Base-by-base conservation (phyloP, 2,113 vertebrate genomes). In the Hiodon alosoides region DNA sequence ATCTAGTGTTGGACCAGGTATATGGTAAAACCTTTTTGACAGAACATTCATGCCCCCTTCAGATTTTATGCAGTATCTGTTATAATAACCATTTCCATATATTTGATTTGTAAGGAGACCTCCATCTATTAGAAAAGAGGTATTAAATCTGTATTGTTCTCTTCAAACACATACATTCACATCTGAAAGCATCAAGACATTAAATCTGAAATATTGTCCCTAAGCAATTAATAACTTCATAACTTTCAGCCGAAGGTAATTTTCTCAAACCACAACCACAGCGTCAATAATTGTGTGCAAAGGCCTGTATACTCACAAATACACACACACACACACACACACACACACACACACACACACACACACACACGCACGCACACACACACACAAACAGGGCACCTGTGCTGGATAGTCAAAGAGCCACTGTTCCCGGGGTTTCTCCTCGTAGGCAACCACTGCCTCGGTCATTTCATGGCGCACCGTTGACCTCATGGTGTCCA, bases 371-470 rank as follows among this genome's bases (percentile, higher is more conserved):
- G 2, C 31, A 31, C 31, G 2, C 31, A 31, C 47, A n/a, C 52
- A 4, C 50, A 47, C 6, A 13, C 9, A 4, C 59, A 61, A 52
- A 46, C 3, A 11, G 11, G 16, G 72, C 90, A 95, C 94, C 94
- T 96, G 94, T 76, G 94, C 94, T 51, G 94, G 93, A 62, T 93
- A 94, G 79, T 96, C 94, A 65, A 94, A 92, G 52, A 96, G 90
- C 94, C 94, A 98, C 81, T 96, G 97, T 3, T 98, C 96, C 73
- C 97, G 91, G 0, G 93, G 90, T 79, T 97, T 98, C 67, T 98
- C 95, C 77, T 98, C 96, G 0, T 95, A 98, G 0, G 93, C 86
- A 0, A n/a, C 69, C 5, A 98, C 90, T 0, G 91, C 95, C 74
- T 93, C 91, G 0, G 90, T 88, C 94, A 98, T 92, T 85, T 92